Conservation (phyloP, 2,113 vertebrate species). For the Fulica atra region DNA sequence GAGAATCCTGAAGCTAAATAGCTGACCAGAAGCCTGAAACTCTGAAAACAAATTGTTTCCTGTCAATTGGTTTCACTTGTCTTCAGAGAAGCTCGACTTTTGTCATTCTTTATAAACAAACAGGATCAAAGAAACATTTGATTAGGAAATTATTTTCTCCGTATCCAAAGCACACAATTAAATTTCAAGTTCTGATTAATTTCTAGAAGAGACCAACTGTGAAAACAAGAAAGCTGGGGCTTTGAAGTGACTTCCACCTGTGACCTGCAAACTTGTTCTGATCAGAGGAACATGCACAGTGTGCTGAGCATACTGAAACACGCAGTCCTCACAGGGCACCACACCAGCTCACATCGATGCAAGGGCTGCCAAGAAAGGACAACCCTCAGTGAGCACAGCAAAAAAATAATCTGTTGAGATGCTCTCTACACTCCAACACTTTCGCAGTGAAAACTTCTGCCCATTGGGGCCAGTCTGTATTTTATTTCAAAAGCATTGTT, state of each 20-base stretch:
- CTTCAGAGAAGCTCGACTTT: not conserved
- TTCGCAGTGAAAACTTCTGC: slow-evolving; percentile 3
- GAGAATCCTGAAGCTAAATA: not conserved
- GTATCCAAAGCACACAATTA: not conserved
- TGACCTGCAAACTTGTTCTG: not conserved
- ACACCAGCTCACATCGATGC: not conserved
- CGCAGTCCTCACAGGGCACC: not conserved
- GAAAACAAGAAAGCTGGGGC: not conserved
- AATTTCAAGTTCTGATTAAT: not conserved
- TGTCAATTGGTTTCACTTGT: not conserved
- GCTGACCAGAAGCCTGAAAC: not conserved
- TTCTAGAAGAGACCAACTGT: not conserved
- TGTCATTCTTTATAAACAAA: not conserved
- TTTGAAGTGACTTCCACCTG: not conserved
- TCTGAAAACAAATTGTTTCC: not conserved
- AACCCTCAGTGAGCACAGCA: not conserved
- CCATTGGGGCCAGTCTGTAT: not conserved
- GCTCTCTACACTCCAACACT: not conserved
- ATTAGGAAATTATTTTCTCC: not conserved
- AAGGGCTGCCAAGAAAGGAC: not conserved
- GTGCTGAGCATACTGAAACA: not conserved
- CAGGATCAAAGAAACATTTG: not conserved
- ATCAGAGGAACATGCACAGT: not conserved
- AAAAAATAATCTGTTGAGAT: not conserved
- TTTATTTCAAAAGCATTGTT: not conserved